Conservation (phyloP, 2,113 vertebrate species). For the Boleophthalmus pectinirostris region DNA sequence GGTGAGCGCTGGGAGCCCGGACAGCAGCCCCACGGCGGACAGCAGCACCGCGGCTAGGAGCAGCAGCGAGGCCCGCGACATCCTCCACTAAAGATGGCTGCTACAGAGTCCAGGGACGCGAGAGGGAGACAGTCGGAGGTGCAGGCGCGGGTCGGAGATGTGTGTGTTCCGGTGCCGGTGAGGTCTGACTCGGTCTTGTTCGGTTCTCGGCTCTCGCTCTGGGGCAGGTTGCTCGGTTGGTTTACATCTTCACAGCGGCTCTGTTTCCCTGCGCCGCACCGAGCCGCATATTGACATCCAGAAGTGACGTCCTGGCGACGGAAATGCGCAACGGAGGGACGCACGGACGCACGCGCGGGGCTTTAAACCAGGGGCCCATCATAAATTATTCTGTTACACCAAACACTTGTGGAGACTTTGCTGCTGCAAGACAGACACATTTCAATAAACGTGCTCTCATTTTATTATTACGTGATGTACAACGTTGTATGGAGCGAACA, state of each 20-base stretch:
- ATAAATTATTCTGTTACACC: background rate
- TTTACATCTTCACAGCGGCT: conserved; percentile 70
- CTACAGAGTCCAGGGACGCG: conserved; percentile 32
- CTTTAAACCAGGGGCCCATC: conserved; percentile 18
- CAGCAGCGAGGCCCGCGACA: conserved; percentile 56
- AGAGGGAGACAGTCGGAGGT: conserved; percentile 20
- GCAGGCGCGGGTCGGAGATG: background rate
- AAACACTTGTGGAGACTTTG: background rate
- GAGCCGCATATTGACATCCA: conserved; percentile 74
- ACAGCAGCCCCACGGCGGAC: conserved; percentile 52
- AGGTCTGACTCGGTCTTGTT: background rate
- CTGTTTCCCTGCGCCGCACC: conserved; percentile 66
- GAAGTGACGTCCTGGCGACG: conserved; percentile 74
- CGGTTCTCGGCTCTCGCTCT: conserved; percentile 17
- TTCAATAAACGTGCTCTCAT: background rate
- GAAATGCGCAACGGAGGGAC: conserved; percentile 65
- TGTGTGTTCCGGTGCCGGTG: background rate
- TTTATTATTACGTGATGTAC: no score
- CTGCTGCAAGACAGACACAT: conserved; percentile 25
- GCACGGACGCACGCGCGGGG: background rate
- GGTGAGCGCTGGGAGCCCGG: conserved; percentile 64
- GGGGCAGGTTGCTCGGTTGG: conserved; percentile 49
- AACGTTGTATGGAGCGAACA: no score
- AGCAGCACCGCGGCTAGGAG: conserved; percentile 63
- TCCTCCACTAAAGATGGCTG: conserved; percentile 71